Conservation (phyloP, 2,888 invertebrate species). For the Gonocerus acuteangulatus region DNA sequence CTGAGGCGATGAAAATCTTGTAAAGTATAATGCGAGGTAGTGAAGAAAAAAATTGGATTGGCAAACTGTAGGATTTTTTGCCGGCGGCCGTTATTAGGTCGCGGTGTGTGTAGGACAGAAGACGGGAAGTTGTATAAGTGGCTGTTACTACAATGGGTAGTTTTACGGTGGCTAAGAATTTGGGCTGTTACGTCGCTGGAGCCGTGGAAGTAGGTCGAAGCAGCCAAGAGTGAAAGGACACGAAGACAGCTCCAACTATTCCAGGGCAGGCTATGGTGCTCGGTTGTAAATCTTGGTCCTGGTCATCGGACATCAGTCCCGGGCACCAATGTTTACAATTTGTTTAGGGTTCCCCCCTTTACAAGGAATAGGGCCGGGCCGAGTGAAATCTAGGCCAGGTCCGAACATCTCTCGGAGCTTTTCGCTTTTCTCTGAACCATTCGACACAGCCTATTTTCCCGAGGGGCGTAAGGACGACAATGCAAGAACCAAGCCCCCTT, state of each 20-base stretch:
- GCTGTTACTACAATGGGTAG: background rate
- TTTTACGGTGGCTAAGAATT: constrained; percentile 6
- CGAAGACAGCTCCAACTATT: no score
- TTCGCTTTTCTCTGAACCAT: constrained; percentile 18
- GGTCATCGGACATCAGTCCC: background rate
- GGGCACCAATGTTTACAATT: no score
- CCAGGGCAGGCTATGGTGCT: background rate
- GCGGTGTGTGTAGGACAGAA: background rate
- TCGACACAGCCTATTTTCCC: constrained; percentile 11
- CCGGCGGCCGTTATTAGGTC: background rate
- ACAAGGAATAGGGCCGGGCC: no score
- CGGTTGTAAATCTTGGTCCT: constrained; percentile 3
- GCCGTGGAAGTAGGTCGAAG: background rate
- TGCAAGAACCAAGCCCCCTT: background rate
- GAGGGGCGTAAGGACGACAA: background rate
- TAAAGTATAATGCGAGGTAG: no score
- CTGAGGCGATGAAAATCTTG: no score
- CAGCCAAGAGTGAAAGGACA: background rate
- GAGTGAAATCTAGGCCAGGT: constrained; percentile 2
- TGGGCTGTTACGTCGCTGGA: background rate
- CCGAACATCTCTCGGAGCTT: background rate
- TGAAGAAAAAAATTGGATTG: constrained; percentile 1
- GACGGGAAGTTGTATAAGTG: constrained; percentile 10
- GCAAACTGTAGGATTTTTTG: background rate
- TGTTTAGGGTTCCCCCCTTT: no score